Base-by-base conservation (phyloP, 2,888 invertebrate genomes). In the Thecocarcelia acutangulata region DNA sequence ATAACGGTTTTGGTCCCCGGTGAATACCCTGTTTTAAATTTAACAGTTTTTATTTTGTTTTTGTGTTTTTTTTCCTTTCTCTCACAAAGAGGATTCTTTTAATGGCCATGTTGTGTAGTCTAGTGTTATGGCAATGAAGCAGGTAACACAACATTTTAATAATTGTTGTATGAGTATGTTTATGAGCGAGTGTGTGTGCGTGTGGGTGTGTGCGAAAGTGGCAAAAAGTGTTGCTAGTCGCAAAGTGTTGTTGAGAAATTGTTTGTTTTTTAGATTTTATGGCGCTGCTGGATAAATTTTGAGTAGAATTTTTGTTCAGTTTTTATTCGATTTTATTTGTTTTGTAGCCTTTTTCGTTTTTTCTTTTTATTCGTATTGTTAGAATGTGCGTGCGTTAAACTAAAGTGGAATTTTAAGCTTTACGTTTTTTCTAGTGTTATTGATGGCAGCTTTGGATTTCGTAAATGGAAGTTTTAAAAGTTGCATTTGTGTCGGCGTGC, bases 111-210 rank as follows among this genome's bases (percentile, higher is more conserved):
- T 70, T 78, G 63, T 69, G 58, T 63, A 76, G 50, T 76, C 56
- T 70, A 70, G 70, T 72, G 77, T 78, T 76, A 69, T 76, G 52
- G 76, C 64, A 70, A 44, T 78, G 58, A 19, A 66, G 33, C 78
- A 59, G 66, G 78, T 72, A 78, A 66, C 42, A 66, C 52, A 79
- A 68, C 24, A 46, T 79, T 78, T 64, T 58, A 44, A 66, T 78
- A 59, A 73, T 73, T 64, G 77, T 33, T 70, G 42, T 33, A 4
- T 11, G 46, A 21, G 19, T 56, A 8, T 15, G 37, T 68, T 3
- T 21, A 13, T 48, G 59, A 15, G 37, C 6, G 9, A 4, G 33
- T 15, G 11, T 19, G n/a, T 44, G 33, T 42, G 19, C 3, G 19
- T 17, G 15, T 19, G 24, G 19, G 24, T 46, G 69, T 58, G 19